Evolutionary conservation across 1,140 invertebrate species (phyloP).

Genomic region (Musca vetustissima): DNA sequence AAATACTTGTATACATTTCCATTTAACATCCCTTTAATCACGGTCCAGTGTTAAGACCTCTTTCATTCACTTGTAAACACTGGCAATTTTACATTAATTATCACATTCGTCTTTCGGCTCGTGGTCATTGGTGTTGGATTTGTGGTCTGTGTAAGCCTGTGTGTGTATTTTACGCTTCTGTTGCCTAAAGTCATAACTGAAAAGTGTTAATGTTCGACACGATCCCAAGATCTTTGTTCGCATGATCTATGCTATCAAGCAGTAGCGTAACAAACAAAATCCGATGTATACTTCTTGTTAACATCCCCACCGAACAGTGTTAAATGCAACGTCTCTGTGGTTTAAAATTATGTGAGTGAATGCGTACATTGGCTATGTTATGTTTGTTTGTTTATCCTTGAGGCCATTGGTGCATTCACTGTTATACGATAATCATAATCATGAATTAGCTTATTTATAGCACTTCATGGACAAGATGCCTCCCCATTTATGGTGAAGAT

Average conservation of each 20-base stretch:
- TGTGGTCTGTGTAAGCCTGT: neutral
- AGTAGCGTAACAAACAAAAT: too few relatives aligned
- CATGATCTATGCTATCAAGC: too few relatives aligned
- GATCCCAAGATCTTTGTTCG: neutral
- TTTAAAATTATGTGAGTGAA: too few relatives aligned
- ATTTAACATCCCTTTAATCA: neutral
- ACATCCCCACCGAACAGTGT: too few relatives aligned
- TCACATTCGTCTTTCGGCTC: conserved; percentile 10
- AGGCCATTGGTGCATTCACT: too few relatives aligned
- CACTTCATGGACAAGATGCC: conserved; percentile 15
- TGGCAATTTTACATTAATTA: conserved; percentile 17
- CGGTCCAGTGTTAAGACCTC: neutral
- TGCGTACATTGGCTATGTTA: too few relatives aligned
- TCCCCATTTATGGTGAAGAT: too few relatives aligned
- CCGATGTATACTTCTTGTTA: too few relatives aligned
- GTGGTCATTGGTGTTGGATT: neutral
- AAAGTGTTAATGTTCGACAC: conserved; percentile 23
- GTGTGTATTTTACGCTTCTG: conserved; percentile 18
- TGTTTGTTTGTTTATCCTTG: too few relatives aligned
- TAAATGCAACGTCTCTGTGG: too few relatives aligned
- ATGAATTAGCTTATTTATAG: conserved; percentile 32
- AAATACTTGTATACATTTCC: too few relatives aligned
- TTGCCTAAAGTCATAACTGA: neutral
- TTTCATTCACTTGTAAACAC: neutral
- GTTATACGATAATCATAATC: conserved; percentile 14